Percentiles rank a stretch among this genome's conserved stretches.
Evolutionary conservation across 2,888 invertebrate genomes (phyloP).

Genomic region (Creontiades dilutus): DNA sequence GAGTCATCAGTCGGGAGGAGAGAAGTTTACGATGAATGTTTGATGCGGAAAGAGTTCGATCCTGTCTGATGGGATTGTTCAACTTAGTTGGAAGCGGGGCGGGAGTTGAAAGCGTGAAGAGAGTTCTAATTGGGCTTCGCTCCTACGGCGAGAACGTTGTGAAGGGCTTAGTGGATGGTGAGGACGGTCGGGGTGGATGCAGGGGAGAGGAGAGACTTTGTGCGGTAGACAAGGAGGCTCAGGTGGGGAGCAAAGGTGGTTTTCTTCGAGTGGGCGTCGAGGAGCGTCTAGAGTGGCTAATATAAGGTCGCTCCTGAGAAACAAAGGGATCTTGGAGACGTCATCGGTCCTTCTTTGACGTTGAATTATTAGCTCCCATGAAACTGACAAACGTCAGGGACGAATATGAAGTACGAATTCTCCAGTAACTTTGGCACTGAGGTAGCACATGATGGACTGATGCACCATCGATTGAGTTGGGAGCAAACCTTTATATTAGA

Average conservation of each 20-base stretch:
- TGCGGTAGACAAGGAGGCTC: conserved; percentile 9
- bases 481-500: too few species aligned
- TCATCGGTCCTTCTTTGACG: background rate
- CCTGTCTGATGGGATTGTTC: conserved; percentile 4
- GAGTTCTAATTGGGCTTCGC: conserved; percentile 5
- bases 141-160: background rate
- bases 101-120: background rate
- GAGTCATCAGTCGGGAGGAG: too few species aligned
- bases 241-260: background rate
- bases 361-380: too few species aligned
- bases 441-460: too few species aligned
- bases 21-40: conserved; percentile 26
- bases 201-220: background rate
- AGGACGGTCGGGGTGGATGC: too few species aligned
- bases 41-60: conserved; percentile 15
- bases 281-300: conserved; percentile 9
- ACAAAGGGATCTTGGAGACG: background rate
- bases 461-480: too few species aligned
- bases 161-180: too few species aligned
- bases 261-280: conserved; percentile 3
- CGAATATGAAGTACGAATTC: too few species aligned
- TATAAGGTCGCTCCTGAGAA: conserved; percentile 1
- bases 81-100: background rate
- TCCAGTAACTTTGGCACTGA: too few species aligned
- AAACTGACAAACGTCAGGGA: too few species aligned